Percentiles rank a stretch among this genome's conserved stretches.
Conservation (phyloP, 2,113 vertebrate species). For the Excalfactoria chinensis region DNA sequence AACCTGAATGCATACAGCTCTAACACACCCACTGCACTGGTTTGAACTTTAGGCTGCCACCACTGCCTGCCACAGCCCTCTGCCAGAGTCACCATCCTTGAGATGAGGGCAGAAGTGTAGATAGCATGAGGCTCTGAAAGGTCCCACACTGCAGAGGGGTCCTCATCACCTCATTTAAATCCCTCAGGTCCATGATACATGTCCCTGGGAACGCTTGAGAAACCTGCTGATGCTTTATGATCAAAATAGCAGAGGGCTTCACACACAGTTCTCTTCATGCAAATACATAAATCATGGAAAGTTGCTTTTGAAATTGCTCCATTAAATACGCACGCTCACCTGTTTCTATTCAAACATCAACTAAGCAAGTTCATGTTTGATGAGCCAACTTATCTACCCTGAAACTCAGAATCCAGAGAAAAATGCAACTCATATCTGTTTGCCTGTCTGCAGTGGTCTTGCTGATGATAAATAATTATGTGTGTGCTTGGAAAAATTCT, state of each 20-base stretch:
- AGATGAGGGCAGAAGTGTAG: neutral
- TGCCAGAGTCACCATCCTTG: neutral
- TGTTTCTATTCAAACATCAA: neutral
- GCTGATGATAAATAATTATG: rapidly evolving
- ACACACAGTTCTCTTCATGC: neutral
- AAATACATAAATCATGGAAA: neutral
- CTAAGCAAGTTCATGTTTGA: neutral
- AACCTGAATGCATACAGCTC: rapidly evolving
- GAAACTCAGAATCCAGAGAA: neutral
- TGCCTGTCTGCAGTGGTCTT: neutral
- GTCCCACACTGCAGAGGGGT: neutral
- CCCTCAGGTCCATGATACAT: neutral
- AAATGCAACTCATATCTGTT: neutral
- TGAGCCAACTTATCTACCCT: neutral
- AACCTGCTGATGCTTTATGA: neutral
- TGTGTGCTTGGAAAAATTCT: neutral
- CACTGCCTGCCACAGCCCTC: neutral
- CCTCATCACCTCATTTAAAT: neutral
- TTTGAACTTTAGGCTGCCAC: neutral
- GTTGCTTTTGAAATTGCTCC: neutral
- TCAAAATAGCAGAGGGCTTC: neutral
- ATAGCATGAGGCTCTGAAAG: neutral
- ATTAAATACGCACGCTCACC: neutral
- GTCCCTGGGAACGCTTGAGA: neutral
- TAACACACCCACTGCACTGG: neutral